phyloP scores from a whole-genome alignment of 2,113 vertebrate species.

The Osmerus eperlanus region DNA sequence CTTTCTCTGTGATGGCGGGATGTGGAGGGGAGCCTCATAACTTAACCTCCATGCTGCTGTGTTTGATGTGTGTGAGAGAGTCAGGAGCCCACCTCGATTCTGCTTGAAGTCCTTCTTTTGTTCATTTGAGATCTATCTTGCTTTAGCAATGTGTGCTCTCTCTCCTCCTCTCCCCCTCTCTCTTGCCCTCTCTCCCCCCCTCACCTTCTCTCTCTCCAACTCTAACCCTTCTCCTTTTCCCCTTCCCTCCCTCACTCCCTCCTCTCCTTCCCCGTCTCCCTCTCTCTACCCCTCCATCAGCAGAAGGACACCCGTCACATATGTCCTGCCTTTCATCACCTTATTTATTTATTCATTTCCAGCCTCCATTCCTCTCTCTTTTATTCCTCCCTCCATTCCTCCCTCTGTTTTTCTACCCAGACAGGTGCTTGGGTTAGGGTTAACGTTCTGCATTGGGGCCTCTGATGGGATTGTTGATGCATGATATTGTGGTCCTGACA shows the following conservation, averaged over 20 bases:
- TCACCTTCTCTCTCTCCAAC: not conserved
- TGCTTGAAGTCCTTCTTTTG: conserved; percentile 48
- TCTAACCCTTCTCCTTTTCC: not conserved
- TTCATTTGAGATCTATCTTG: conserved; percentile 33
- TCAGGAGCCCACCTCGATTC: conserved; percentile 41
- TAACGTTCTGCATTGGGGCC: conserved; percentile 58
- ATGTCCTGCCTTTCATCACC: not conserved
- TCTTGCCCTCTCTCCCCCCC: not conserved
- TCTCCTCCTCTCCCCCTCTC: not conserved
- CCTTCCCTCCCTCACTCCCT: not conserved
- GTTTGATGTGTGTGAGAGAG: conserved; percentile 61
- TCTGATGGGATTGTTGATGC: conserved; percentile 64
- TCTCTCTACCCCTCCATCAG: not conserved
- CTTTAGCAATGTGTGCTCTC: conserved; percentile 42
- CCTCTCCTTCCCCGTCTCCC: not conserved
- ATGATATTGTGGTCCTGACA: conserved; percentile 58
- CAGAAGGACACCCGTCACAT: not conserved
- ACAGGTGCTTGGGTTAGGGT: conserved; percentile 56
- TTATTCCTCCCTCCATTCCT: not conserved
- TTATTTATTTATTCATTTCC: not conserved
- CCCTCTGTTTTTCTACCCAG: conserved; percentile 25
- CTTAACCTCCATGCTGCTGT: conserved; percentile 43
- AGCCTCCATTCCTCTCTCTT: not conserved
- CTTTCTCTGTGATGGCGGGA: conserved; percentile 47
- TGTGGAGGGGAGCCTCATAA: conserved; percentile 31